phyloP scores from a whole-genome alignment of 2,113 vertebrate species.

The Pycnonotus jocosus region DNA sequence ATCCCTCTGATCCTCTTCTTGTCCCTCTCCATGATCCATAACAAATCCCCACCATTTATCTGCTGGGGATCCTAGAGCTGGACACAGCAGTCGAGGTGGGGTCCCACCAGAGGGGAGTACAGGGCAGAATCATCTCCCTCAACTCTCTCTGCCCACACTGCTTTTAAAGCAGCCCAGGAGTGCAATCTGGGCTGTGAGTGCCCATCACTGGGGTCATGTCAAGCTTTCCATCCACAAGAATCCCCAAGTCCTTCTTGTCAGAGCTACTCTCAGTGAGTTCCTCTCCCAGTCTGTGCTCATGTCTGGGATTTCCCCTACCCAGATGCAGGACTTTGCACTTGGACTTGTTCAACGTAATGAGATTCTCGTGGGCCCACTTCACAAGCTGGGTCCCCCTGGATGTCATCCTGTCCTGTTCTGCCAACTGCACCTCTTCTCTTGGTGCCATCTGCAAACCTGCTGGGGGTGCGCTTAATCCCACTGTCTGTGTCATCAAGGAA shows the following conservation, averaged over 20 bases:
- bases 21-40: not conserved
- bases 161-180: not conserved
- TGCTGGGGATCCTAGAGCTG: not conserved
- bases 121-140: not conserved
- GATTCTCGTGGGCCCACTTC: not conserved
- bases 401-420: not conserved
- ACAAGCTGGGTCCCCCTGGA: too few relatives aligned
- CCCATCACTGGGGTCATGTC: not conserved
- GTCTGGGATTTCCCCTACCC: not conserved
- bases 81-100: not conserved
- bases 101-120: not conserved
- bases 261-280: not conserved
- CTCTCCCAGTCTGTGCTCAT: not conserved
- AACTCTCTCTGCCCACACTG: accelerated
- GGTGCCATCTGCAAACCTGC: not conserved
- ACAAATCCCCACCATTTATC: not conserved
- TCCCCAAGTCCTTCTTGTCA: not conserved
- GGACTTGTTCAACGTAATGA: not conserved
- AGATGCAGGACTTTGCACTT: not conserved
- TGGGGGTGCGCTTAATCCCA: too few relatives aligned
- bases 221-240: not conserved
- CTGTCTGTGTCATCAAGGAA: not conserved
- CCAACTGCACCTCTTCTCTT: not conserved
- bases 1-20: not conserved
- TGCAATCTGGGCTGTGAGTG: not conserved